A percentile compares a stretch with the other conserved stretches of the same genome.
Conservation (phyloP, 2,797 vertebrate genomes). For the Gastrophryne carolinensis region DNA sequence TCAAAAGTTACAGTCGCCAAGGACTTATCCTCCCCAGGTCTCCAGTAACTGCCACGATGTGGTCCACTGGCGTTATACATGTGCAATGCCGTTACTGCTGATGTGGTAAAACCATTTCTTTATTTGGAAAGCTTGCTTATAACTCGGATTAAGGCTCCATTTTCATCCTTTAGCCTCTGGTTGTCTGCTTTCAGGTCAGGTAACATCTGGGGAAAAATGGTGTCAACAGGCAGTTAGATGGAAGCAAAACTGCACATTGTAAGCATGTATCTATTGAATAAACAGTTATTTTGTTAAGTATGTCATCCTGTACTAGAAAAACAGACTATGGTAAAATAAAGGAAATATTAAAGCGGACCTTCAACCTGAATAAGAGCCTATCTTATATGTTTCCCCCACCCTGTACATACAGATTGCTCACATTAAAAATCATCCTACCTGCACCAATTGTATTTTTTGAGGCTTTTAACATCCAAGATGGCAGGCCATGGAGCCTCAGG, state of each 20-base stretch:
- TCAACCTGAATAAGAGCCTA: too few species aligned
- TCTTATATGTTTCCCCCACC: too few species aligned
- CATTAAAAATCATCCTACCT: too few species aligned
- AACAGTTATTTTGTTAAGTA: too few species aligned
- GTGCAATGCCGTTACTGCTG: slow-evolving; percentile 87
- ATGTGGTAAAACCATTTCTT: slow-evolving; percentile 65
- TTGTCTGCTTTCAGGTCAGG: slow-evolving; percentile 99
- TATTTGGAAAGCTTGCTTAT: slow-evolving; percentile 99
- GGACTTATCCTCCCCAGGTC: slow-evolving; percentile 63
- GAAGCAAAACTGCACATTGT: background rate
- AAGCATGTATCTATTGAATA: background rate
- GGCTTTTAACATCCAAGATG: too few species aligned
- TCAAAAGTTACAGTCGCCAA: slow-evolving; percentile 69
- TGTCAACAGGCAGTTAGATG: background rate
- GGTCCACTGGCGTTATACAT: slow-evolving; percentile 80
- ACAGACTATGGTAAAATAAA: background rate
- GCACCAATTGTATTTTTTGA: too few species aligned
- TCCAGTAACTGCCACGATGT: slow-evolving; percentile 70
- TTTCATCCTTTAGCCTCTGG: slow-evolving; percentile 99
- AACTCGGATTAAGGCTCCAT: slow-evolving; percentile 98
- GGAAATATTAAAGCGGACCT: too few species aligned
- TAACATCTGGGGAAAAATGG: slow-evolving; percentile 80
- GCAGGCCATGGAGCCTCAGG: too few species aligned
- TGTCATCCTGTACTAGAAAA: background rate
- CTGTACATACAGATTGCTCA: too few species aligned